Evolutionary conservation across 2,888 invertebrate species (phyloP), one percentile per base, ranked within the genome.

Genomic region (Hanleya hanleyi): DNA sequence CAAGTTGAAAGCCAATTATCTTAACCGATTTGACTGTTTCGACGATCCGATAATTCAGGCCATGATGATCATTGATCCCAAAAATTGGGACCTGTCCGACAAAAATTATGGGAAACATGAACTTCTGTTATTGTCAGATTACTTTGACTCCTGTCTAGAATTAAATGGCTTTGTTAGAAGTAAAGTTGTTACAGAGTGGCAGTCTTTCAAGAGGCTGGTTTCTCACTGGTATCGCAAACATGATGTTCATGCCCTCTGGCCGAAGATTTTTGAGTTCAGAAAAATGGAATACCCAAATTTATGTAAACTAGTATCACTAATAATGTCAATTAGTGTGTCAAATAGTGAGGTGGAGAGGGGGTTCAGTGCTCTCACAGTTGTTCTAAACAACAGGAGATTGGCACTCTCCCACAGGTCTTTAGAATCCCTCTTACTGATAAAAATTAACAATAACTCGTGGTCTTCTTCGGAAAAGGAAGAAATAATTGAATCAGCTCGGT

Each of bases 361-460:
- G 12, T 69, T 69, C 68, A 69, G 69, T 37, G 26, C 47, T 9
- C 69, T 69, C 15, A 69, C 69, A 18, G 36, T 47, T 35, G 12
- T 69, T n/a, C 47, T 69, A 29, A 12, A 5, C n/a, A 35, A 69
- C 26, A 32, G 37, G 4, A 4, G 36, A 32, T 33, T 62, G 7
- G 6, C 15, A 12, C 32, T 62, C 7, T 7, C 7, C 32, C 62
- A 62, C 26, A 62, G 32, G 7, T 9, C 15, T 22, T 15, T 62
- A 22, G 62, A 62, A 7, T 7, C 62, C 22, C 7, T 62, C 5
- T 22, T 62, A 29, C 22, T 62, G 32, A 33, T 62, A 7, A 62
- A 62, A 22, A 32, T 62, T 12, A 62, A 62, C 32, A 7, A 62
- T 35, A 7, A 29, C 7, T 62, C 62, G 7, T 62, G 62, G 62